Evolutionary conservation across 2,888 invertebrate species (phyloP).

Genomic region (Eristalis tenax): DNA sequence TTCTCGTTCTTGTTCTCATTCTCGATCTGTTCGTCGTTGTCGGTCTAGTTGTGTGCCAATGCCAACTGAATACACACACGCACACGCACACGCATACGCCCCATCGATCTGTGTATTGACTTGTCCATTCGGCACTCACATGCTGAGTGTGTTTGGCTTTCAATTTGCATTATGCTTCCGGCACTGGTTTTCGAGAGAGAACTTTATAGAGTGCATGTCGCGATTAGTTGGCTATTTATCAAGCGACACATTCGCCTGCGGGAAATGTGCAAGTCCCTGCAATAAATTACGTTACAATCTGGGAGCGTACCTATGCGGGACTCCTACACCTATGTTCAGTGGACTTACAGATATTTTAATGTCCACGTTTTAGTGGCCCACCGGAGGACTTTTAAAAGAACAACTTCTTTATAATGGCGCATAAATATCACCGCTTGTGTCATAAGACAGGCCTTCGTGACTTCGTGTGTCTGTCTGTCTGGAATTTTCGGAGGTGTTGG

Average conservation of each 20-base stretch:
- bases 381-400: conserved; percentile 33
- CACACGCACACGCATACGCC: not conserved
- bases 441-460: conserved; percentile 57
- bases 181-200: conserved; percentile 58
- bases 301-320: conserved; percentile 67
- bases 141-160: conserved; percentile 62
- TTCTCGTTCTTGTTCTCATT: not conserved
- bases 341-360: conserved; percentile 57
- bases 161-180: conserved; percentile 70
- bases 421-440: conserved; percentile 63
- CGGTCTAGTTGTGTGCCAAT: not conserved
- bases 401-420: conserved; percentile 62
- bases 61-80: too few species aligned
- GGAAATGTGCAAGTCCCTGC: conserved; percentile 63
- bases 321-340: conserved; percentile 66
- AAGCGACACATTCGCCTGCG: conserved; percentile 70
- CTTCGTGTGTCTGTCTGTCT: not conserved
- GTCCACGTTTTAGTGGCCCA: conserved; percentile 51
- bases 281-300: conserved; percentile 65
- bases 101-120: conserved; percentile 48
- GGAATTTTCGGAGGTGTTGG: conserved; percentile 49
- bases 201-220: conserved; percentile 71
- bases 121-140: conserved; percentile 56
- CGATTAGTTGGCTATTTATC: conserved; percentile 72
- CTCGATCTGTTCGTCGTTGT: not conserved